phyloP scores from a whole-genome alignment of 2,888 invertebrate genomes.

The Nipponacmea schrenckii region DNA sequence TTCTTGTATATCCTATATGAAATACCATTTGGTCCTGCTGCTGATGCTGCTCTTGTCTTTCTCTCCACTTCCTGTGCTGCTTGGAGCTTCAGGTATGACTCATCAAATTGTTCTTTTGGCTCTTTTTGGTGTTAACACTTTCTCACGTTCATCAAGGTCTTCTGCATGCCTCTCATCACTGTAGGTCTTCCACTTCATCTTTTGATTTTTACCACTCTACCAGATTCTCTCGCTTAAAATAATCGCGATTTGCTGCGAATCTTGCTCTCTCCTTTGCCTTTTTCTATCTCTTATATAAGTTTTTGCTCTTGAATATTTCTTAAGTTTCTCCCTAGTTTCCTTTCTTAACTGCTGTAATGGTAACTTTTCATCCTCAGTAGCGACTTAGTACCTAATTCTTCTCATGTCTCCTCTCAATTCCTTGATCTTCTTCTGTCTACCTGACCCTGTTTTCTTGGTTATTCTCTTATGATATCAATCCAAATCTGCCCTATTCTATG shows the following conservation, averaged over 20 bases:
- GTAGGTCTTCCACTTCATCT: too few species aligned
- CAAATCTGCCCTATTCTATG: neutral
- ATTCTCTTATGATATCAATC: neutral
- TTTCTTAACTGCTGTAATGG: too few species aligned
- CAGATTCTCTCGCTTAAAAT: too few species aligned
- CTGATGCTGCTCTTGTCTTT: neutral
- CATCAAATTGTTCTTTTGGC: neutral
- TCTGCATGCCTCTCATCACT: neutral
- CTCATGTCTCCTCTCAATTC: neutral
- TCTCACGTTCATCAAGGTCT: neutral
- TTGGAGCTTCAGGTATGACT: neutral
- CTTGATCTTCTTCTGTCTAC: conserved; percentile 1
- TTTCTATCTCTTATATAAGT: too few species aligned
- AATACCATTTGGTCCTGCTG: neutral
- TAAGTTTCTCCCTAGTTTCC: too few species aligned
- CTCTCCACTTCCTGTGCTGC: neutral
- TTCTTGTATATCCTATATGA: too few species aligned
- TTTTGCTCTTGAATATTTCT: too few species aligned
- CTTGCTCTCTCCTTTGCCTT: too few species aligned
- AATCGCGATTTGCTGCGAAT: too few species aligned
- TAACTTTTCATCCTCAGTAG: too few species aligned
- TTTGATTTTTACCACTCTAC: too few species aligned
- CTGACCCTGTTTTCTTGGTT: neutral
- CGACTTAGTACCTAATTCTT: neutral
- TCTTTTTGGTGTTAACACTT: neutral